Conservation (phyloP, 2,888 invertebrate genomes). For the Drosophila barbarae region DNA sequence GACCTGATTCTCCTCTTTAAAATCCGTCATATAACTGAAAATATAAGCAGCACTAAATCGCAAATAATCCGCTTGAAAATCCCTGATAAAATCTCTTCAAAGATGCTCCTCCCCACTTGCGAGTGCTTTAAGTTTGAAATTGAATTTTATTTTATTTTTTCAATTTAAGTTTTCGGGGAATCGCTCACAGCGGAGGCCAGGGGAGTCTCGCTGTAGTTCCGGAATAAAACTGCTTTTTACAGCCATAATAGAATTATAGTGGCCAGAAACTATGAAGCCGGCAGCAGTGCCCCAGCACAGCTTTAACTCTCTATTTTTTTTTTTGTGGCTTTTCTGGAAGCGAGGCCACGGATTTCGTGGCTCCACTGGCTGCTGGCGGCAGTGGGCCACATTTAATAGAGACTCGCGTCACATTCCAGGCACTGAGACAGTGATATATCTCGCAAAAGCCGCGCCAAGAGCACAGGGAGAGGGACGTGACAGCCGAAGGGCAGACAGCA, state of each 20-base stretch:
- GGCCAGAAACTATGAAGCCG: conserved; percentile 50
- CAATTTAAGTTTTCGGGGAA: conserved; percentile 3
- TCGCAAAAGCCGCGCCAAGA: background rate
- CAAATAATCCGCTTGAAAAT: background rate
- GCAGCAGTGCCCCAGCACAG: background rate
- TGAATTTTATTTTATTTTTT: conserved; percentile 8
- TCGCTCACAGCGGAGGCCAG: background rate
- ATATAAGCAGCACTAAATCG: conserved; percentile 1
- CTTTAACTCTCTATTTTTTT: conserved; percentile 8
- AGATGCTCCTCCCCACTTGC: background rate
- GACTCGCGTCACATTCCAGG: conserved; percentile 14
- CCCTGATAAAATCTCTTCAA: background rate
- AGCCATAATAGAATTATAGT: conserved; percentile 70
- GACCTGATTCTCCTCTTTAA: background rate
- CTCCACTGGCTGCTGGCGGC: conserved; percentile 37
- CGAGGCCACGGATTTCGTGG: conserved; percentile 53
- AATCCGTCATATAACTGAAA: background rate
- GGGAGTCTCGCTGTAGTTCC: conserved; percentile 9
- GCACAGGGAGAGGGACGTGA: conserved; percentile 57
- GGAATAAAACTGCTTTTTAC: conserved; percentile 66
- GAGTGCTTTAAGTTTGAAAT: conserved; percentile 3
- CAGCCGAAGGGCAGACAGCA: conserved; percentile 43
- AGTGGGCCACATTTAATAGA: conserved; percentile 60
- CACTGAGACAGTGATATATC: conserved; percentile 62
- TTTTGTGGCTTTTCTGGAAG: conserved; percentile 34